A percentile compares a stretch with the other conserved stretches of the same genome.
Conservation (phyloP, 2,113 vertebrate species). For the Tragelaphus buxtoni region DNA sequence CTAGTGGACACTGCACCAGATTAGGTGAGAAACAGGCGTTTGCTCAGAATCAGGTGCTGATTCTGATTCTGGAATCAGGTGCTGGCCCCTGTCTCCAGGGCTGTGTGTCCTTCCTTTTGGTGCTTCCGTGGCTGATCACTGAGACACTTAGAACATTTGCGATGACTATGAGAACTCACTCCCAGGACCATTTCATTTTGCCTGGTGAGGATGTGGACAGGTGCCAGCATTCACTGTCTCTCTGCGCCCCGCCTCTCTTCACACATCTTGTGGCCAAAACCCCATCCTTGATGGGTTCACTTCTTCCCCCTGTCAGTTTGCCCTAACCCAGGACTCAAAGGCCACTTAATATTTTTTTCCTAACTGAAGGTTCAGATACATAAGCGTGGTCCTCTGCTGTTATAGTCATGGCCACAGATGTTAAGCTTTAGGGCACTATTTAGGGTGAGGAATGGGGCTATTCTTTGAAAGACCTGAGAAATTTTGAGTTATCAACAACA, state of each 20-base stretch:
- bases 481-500: background rate
- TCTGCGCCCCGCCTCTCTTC: background rate
- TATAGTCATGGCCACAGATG: background rate
- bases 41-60: too few relatives aligned
- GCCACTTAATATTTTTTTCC: too few relatives aligned
- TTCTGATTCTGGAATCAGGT: background rate
- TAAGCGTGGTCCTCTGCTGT: background rate
- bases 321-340: background rate
- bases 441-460: background rate
- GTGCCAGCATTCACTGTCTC: background rate
- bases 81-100: background rate
- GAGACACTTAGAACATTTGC: background rate
- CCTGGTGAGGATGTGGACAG: background rate
- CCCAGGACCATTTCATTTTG: too few relatives aligned
- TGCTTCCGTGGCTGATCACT: background rate
- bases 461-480: background rate
- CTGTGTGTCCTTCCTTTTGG: background rate
- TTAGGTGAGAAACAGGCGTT: background rate
- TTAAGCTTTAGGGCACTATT: background rate
- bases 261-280: background rate
- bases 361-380: background rate
- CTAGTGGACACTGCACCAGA: background rate
- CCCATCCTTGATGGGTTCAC: fast-evolving
- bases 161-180: too few relatives aligned
- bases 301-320: background rate